Base-by-base conservation (phyloP, 2,888 invertebrate genomes). In the Neoaliturus tenellus region DNA sequence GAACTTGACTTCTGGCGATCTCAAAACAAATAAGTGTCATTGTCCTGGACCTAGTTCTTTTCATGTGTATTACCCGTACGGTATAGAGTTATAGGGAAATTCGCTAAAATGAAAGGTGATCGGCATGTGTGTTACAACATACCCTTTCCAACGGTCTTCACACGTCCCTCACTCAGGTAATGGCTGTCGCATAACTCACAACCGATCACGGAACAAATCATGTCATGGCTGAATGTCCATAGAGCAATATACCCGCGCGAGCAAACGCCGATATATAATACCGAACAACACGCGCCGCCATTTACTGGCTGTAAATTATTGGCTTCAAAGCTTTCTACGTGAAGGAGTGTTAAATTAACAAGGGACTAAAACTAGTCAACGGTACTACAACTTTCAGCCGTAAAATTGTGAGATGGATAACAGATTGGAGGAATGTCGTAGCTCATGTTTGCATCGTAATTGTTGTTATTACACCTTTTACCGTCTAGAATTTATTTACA, bases 161-260 rank as follows among this genome's bases (percentile, higher is more conserved):
- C 55, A 5, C 23, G 55, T 20, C 20, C 23, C 3, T 8, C 48
- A 12, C 17, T 48, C 14, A 58, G 14, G 5, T 14, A 62, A 28
- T 28, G 31, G 14, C 62, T 62, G 62, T 62, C 62, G 62, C 28
- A 62, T 62, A 62, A 62, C 31, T 62, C 62, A 62, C 8, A 62
- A 25, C 25, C 62, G 62, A 62, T 62, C 62, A 62, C 62, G 62
- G 62, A 62, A 31, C 62, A 31, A 62, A 62, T 62, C 28, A 28
- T 8, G 62, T 14, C 62, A 62, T 23, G 62, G 28, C 31, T 20
- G 23, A 51, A 51, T 51, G 51, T 51, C 51, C 23, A 23, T 6
- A 28, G 31, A 62, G 62, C 31, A 28, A 62, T 62, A 12, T 62
- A 62, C 17, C 14, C 10, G 4, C 23, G 3, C 51, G 23, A 20